Percentiles rank a stretch among this genome's conserved stretches.
Conservation (phyloP, 2,113 vertebrate species). For the Dipodomys spectabilis region DNA sequence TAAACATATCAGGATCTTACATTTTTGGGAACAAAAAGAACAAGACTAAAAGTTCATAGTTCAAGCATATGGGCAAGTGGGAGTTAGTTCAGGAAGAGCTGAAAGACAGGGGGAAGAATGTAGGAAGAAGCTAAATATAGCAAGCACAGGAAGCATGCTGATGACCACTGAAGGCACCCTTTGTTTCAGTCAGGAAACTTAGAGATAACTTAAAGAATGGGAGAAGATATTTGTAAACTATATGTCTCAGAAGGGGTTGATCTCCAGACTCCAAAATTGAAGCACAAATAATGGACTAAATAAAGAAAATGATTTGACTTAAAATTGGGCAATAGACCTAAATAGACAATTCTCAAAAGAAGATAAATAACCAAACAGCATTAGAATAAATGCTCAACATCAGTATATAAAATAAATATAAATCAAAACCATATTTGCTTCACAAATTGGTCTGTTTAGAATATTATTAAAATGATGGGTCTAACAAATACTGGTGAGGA, state of each 20-base stretch:
- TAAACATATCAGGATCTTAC: neutral
- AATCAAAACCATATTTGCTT: neutral
- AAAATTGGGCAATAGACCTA: neutral
- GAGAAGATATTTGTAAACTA: neutral
- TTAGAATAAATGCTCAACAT: neutral
- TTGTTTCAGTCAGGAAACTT: constrained; percentile 54
- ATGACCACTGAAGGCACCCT: neutral
- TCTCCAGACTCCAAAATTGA: neutral
- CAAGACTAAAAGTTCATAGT: neutral
- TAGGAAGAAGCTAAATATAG: constrained; percentile 28
- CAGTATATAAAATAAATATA: neutral
- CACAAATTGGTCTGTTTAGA: neutral
- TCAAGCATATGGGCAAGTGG: neutral
- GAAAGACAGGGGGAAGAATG: neutral
- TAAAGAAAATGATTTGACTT: neutral
- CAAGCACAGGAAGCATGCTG: constrained; percentile 51
- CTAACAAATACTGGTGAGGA: too few species aligned
- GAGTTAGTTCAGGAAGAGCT: neutral
- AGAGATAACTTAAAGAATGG: neutral
- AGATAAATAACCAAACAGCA: neutral
- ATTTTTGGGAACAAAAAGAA: neutral
- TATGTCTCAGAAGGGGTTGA: neutral
- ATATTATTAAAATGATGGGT: neutral
- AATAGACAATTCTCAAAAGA: neutral
- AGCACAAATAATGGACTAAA: neutral